phyloP scores from a whole-genome alignment of 2,113 vertebrate genomes.

The Scartelaos histophorus region DNA sequence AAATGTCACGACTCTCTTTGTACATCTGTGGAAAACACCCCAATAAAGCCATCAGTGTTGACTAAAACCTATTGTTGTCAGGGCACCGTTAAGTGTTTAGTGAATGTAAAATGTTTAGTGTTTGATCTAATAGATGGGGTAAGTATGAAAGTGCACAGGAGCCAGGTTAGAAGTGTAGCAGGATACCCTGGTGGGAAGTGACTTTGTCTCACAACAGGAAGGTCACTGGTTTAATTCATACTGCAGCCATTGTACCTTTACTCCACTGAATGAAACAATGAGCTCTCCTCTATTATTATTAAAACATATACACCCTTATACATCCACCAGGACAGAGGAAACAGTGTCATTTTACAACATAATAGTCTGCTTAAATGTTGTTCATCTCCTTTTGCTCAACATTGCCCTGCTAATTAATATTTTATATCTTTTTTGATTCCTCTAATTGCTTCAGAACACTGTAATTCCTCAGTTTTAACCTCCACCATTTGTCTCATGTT shows the following conservation, averaged over 20 bases:
- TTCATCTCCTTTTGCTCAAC: conserved; percentile 25
- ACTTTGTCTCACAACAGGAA: conserved; percentile 66
- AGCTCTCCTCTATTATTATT: conserved; percentile 25
- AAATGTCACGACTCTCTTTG: conserved; percentile 75
- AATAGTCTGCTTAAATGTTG: neutral
- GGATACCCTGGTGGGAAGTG: conserved; percentile 57
- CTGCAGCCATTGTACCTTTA: conserved; percentile 60
- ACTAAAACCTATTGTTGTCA: conserved; percentile 53
- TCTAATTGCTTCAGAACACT: conserved; percentile 36
- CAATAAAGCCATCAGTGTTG: conserved; percentile 63
- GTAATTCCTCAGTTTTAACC: conserved; percentile 28
- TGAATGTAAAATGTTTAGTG: conserved; percentile 38
- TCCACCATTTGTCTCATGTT: conserved; percentile 21
- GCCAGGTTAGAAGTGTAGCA: conserved; percentile 23
- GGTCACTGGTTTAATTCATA: conserved; percentile 62
- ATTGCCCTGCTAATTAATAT: conserved; percentile 34
- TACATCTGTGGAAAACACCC: conserved; percentile 68
- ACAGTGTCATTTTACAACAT: neutral
- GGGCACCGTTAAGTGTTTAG: conserved; percentile 57
- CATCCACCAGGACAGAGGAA: conserved; percentile 12
- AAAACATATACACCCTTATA: conserved; percentile 24
- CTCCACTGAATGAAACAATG: conserved; percentile 59
- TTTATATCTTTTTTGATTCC: conserved; percentile 40
- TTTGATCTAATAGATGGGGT: conserved; percentile 14
- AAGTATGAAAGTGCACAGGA: conserved; percentile 20